phyloP scores from a whole-genome alignment of 1,140 invertebrate species.

The Aleiodes sp. region DNA sequence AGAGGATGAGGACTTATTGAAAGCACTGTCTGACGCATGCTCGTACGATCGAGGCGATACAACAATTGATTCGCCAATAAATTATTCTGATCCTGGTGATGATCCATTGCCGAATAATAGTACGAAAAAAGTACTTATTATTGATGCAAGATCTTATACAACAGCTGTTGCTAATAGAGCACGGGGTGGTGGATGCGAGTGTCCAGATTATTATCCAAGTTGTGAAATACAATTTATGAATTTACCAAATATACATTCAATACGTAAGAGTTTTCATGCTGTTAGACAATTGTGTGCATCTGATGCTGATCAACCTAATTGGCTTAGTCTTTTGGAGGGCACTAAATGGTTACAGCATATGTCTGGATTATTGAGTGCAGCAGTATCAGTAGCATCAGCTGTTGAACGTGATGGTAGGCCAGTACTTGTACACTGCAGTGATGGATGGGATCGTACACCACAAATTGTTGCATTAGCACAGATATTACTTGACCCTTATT shows the following conservation, averaged over 20 bases:
- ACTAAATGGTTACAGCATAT: slow-evolving; percentile 93
- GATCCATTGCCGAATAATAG: slow-evolving; percentile 43
- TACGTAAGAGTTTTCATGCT: slow-evolving; percentile 86
- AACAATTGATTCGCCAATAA: slow-evolving; percentile 56
- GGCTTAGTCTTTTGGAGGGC: slow-evolving; percentile 86
- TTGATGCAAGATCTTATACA: slow-evolving; percentile 94
- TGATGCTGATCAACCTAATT: slow-evolving; percentile 81
- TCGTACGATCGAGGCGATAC: slow-evolving; percentile 72
- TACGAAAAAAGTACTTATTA: slow-evolving; percentile 87
- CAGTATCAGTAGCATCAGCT: slow-evolving; percentile 80
- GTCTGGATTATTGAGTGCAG: slow-evolving; percentile 82
- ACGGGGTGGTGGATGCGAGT: slow-evolving; percentile 95
- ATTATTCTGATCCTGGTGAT: slow-evolving; percentile 51
- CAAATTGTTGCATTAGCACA: slow-evolving; percentile 92
- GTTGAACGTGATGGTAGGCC: slow-evolving; percentile 86
- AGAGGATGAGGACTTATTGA: slow-evolving; percentile 88
- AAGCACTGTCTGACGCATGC: slow-evolving; percentile 86
- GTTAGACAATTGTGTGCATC: slow-evolving; percentile 80
- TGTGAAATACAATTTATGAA: slow-evolving; percentile 98
- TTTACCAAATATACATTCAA: slow-evolving; percentile 95
- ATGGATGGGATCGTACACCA: slow-evolving; percentile 97
- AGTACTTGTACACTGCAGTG: slow-evolving; percentile 94
- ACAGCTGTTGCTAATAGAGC: slow-evolving; percentile 95
- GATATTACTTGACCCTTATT: slow-evolving; percentile 92
- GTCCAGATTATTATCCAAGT: slow-evolving; percentile 91